Conservation (phyloP, 1,140 invertebrate genomes). For the Leucophenga varia region DNA sequence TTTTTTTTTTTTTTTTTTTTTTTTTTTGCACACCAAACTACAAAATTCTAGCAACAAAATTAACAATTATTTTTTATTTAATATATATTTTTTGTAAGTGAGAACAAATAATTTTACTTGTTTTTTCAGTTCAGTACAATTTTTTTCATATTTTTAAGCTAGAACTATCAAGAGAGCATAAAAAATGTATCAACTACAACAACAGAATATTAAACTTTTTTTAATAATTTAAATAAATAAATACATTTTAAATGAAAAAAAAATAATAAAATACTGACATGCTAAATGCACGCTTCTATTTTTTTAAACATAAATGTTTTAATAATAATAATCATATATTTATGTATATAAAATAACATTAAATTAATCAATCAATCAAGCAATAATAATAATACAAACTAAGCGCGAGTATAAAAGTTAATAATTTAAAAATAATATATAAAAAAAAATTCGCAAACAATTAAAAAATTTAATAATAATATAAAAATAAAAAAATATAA, state of each 20-base stretch:
- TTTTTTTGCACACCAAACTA: slow-evolving; percentile 5
- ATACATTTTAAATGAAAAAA: no score
- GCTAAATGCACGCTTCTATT: not conserved
- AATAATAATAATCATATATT: slow-evolving; percentile 30
- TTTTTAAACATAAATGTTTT: slow-evolving; percentile 14
- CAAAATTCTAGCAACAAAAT: slow-evolving; percentile 14
- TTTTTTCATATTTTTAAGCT: no score
- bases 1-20: slow-evolving; percentile 15
- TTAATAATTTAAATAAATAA: no score
- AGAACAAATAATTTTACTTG: slow-evolving; percentile 2
- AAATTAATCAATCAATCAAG: not conserved
- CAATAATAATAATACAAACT: no score
- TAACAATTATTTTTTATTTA: slow-evolving; percentile 34
- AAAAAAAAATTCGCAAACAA: slow-evolving; percentile 11
- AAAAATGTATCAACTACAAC: no score
- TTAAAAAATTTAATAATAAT: slow-evolving; percentile 11
- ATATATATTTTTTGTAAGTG: not conserved
- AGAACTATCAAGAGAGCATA: no score
- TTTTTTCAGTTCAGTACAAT: slow-evolving; percentile 6
- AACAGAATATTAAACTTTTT: no score
- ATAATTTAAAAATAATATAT: slow-evolving; percentile 3
- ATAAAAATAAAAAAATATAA: slow-evolving; percentile 13
- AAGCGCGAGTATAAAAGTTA: no score
- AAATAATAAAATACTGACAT: no score
- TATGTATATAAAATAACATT: no score